Evolutionary conservation across 2,888 invertebrate species (phyloP), one percentile per base, ranked within the genome.

Genomic region (Coelopa pilipes): DNA sequence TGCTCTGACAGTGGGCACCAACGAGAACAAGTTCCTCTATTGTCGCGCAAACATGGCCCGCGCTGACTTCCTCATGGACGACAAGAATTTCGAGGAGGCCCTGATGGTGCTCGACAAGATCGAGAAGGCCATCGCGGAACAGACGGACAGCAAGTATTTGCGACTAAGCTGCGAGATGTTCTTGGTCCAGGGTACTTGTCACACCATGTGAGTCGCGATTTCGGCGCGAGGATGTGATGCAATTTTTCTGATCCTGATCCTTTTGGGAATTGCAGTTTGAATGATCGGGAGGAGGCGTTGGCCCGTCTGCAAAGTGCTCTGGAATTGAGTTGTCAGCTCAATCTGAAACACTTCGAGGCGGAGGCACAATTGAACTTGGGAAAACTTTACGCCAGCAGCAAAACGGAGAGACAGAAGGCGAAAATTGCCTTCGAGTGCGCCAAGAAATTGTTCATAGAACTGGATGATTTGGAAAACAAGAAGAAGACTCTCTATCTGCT

Each of bases 401-500:
- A 77, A 0, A 24, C n/a, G n/a, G 15, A 68, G 12, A 57, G 55
- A 7, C 17, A 45, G 17, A 68, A n/a, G 21, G 68, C 68, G 47
- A 34, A 34, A n/a, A 45, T 19, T 11, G 46, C 53, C 11, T 45
- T 24, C 57, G 79, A 74, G 4, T 79, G 79, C n/a, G 80, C 85
- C 34, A 84, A 82, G 24, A 71, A 75, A 9, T 81, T 85, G 17
- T 85, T 80, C 74, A 76, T 80, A 5, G 79, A 80, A 63, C 76
- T 81, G 15, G 79, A 80, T 11, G 81, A 85, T 53, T 77, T 73
- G 15, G 78, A 79, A 47, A 81, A 80, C 74, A 80, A 77, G 63
- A 82, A 80, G 73, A 84, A 81, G 55, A 76, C 80, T 5, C 78
- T 80, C 55, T 84, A 82, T 11, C 62, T 84, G 12, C 79, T 83